phyloP scores from a whole-genome alignment of 1,140 invertebrate species.

The Ditylenchus dipsaci region DNA sequence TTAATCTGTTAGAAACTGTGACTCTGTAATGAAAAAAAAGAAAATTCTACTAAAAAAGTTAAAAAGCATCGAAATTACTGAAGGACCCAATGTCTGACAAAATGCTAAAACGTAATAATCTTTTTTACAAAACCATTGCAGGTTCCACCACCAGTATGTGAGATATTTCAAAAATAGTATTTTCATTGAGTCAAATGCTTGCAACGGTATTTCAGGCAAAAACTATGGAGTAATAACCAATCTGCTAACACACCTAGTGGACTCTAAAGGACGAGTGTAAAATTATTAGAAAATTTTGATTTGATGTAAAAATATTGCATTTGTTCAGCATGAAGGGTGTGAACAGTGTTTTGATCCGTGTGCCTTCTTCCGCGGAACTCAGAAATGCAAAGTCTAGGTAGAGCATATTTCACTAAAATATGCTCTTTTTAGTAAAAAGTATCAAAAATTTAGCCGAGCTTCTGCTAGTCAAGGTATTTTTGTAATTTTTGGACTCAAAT shows the following conservation, averaged over 20 bases:
- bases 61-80: no score
- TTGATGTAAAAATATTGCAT: no score
- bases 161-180: no score
- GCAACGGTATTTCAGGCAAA: constrained; percentile 10
- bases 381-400: constrained; percentile 33
- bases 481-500: neutral
- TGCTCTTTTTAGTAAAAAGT: neutral
- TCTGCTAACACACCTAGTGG: constrained; percentile 43
- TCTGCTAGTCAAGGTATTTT: constrained; percentile 20
- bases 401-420: neutral
- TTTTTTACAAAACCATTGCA: no score
- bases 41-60: no score
- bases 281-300: no score
- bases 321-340: constrained; percentile 25
- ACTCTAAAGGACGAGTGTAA: constrained; percentile 33
- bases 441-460: constrained; percentile 28
- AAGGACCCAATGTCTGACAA: no score
- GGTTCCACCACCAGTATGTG: constrained; percentile 25
- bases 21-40: no score
- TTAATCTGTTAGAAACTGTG: no score
- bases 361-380: constrained; percentile 24
- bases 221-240: constrained; percentile 44
- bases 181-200: no score
- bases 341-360: constrained; percentile 27
- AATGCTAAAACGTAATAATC: no score